phyloP scores from a whole-genome alignment of 2,888 invertebrate species.

The Digitonthophagus gazella region DNA sequence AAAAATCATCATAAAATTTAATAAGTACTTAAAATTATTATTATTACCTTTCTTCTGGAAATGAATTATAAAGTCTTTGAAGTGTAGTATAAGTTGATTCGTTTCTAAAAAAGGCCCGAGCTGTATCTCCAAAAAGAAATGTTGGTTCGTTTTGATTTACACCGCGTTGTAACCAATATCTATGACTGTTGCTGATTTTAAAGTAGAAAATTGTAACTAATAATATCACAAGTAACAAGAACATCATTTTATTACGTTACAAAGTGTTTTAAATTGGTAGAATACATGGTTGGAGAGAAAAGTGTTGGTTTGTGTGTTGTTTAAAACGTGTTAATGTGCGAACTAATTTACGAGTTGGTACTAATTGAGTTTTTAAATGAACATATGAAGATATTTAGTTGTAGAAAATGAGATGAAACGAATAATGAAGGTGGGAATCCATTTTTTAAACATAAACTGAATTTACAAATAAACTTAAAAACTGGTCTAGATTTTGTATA shows the following conservation, averaged over 20 bases:
- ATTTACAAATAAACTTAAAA: too few species aligned
- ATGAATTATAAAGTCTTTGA: conserved; percentile 19
- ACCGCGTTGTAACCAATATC: conserved; percentile 27
- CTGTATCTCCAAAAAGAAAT: conserved; percentile 27
- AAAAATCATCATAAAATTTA: neutral
- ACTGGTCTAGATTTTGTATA: too few species aligned
- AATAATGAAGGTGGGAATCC: too few species aligned
- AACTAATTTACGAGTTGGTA: neutral
- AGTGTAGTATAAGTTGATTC: conserved; percentile 18
- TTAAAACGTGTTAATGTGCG: too few species aligned
- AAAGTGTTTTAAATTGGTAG: neutral
- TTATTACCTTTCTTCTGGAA: conserved; percentile 26
- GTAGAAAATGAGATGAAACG: neutral
- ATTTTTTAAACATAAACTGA: too few species aligned
- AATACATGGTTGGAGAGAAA: too few species aligned
- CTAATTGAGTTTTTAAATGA: neutral
- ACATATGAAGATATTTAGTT: neutral
- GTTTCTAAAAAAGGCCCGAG: conserved; percentile 15
- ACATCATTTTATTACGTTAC: neutral
- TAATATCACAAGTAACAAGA: neutral
- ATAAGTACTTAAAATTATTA: neutral
- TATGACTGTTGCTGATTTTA: conserved; percentile 24
- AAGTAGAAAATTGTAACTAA: conserved; percentile 6
- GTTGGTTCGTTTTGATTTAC: conserved; percentile 26
- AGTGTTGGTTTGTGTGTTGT: too few species aligned